A percentile compares a stretch with the other conserved stretches of the same genome.
These are phyloP conservation scores for Ctenopoma kingsleyae DNA, from an alignment of 2,797 vertebrate species.

Conservation along the genomic window DNA sequence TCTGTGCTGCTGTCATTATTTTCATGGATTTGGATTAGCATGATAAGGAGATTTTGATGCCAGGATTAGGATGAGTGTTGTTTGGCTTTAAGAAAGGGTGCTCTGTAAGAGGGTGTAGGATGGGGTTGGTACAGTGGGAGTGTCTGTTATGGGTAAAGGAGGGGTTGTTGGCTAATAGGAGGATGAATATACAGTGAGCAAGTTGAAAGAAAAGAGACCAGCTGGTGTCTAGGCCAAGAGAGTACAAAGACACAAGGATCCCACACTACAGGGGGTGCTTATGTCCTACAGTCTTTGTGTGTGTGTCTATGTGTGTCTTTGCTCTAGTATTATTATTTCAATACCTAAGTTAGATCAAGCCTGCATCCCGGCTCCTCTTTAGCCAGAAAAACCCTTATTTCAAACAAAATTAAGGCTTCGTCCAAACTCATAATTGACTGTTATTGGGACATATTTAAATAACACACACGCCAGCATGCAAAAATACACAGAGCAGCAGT, in stretches of 20 bases:
- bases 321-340: slow-evolving; percentile 20
- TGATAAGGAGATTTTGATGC: slow-evolving; percentile 47
- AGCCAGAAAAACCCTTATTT: neutral
- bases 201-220: slow-evolving; percentile 55
- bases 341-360: neutral
- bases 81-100: slow-evolving; percentile 44
- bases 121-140: slow-evolving; percentile 6
- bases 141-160: slow-evolving; percentile 27
- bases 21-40: slow-evolving; percentile 35
- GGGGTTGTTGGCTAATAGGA: slow-evolving; percentile 48
- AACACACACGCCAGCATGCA: neutral
- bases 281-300: slow-evolving; percentile 18
- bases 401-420: too few relatives aligned
- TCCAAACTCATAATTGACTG: slow-evolving; percentile 1
- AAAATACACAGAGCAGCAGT: neutral
- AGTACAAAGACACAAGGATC: slow-evolving; percentile 52
- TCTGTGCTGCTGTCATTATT: slow-evolving; percentile 4
- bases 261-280: slow-evolving; percentile 30
- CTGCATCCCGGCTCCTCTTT: slow-evolving; percentile 1
- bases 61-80: slow-evolving; percentile 44
- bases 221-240: slow-evolving; percentile 66
- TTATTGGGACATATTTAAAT: neutral
- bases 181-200: slow-evolving; percentile 57
- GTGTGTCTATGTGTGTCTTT: slow-evolving; percentile 2
- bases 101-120: neutral